These are phyloP conservation scores for Cynodonichthys magdalenae DNA, from an alignment of 2,797 vertebrate species.

Conservation along the genomic window DNA sequence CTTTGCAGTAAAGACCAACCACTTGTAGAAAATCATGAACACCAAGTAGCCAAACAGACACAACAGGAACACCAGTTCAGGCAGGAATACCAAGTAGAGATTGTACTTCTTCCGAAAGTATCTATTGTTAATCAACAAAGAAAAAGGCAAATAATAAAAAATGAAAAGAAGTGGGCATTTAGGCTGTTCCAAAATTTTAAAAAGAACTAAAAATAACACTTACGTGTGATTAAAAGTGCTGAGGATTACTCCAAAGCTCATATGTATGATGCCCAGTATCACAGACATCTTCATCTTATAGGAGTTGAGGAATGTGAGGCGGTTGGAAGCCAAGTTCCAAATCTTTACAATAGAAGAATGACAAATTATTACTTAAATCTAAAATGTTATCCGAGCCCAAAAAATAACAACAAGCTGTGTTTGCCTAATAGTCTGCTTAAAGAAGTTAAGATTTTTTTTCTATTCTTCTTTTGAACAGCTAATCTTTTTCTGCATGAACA, in stretches of 20 bases:
- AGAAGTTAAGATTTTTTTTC: too few relatives aligned
- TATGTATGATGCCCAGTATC: slow-evolving; percentile 92
- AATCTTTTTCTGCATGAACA: too few relatives aligned
- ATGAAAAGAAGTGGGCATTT: background rate
- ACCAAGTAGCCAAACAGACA: slow-evolving; percentile 96
- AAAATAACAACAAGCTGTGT: background rate
- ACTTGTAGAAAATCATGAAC: slow-evolving; percentile 96
- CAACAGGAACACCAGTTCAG: slow-evolving; percentile 93
- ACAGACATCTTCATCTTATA: slow-evolving; percentile 99
- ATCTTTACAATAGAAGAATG: slow-evolving; percentile 79
- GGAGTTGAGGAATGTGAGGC: slow-evolving; percentile 95
- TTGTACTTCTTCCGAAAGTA: slow-evolving; percentile 91
- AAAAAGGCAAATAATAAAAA: slow-evolving; percentile 5
- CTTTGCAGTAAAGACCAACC: slow-evolving; percentile 84
- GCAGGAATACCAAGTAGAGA: slow-evolving; percentile 91
- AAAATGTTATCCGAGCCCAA: background rate
- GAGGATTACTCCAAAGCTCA: slow-evolving; percentile 92
- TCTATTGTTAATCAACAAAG: slow-evolving; percentile 67
- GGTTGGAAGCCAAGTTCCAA: slow-evolving; percentile 95
- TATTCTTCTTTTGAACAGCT: too few relatives aligned
- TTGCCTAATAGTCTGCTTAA: background rate
- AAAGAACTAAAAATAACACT: slow-evolving; percentile 64
- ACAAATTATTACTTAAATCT: background rate
- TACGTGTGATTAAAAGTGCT: slow-evolving; percentile 94
- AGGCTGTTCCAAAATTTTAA: background rate